Evolutionary conservation across 2,888 invertebrate species (phyloP), one percentile per base, ranked within the genome.

Genomic region (Nomada flava): DNA sequence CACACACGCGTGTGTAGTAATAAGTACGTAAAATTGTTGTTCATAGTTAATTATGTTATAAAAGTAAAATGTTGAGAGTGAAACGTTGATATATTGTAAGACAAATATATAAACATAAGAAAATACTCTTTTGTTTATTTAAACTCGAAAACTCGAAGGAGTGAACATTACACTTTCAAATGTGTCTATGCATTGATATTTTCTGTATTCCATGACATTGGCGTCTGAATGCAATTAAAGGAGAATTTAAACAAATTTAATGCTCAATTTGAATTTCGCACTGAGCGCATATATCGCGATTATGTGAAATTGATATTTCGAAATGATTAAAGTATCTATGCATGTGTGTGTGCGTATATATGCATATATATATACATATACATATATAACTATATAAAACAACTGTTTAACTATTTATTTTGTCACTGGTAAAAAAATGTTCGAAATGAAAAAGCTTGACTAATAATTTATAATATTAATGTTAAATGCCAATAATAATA

Each of bases 1-100:
- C 63, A n/a, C 63, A n/a, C 63, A 47, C 55, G 36, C 71, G 67
- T 62, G 62, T 79, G 59, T 72, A 79, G 26, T 59, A 67, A 79
- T 84, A 64, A 72, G 77, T 84, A 79, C 73, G 73, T 84, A 87
- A 86, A 64, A 82, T 74, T 79, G 71, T 84, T 88, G 83, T 88
- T 88, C 70, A 79, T 86, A 86, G 82, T 42, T 88, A 76, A 79
- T 63, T 75, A 62, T 84, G 79, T 88, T 86, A 79, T 78, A 70
- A 70, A 78, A 76, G 84, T 55, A 68, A 79, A 76, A 80, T 77
- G 53, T 82, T 73, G 60, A 82, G 76, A 81, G 75, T 86, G 78
- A 86, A 77, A 81, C 65, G 76, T 82, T 79, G 70, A 76, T 77
- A 76, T 69, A 75, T 75, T 79, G 55, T 86, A 83, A 77, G 47